These are phyloP conservation scores for Petrosia ficiformis DNA, from an alignment of 37 sponge, comb jelly and placozoan species.

Conservation along the genomic window DNA sequence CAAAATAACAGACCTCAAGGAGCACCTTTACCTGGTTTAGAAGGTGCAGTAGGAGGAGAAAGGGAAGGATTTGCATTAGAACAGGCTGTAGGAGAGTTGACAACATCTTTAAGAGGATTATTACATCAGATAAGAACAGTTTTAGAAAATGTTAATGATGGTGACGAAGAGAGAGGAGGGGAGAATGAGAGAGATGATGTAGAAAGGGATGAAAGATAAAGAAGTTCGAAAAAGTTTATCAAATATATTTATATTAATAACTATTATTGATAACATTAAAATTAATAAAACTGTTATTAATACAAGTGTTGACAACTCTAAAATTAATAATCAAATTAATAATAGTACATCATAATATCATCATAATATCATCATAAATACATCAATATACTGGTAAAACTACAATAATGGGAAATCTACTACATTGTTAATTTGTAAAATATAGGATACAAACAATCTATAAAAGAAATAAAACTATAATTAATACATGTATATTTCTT, in stretches of 20 bases:
- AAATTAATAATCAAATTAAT: too few relatives aligned
- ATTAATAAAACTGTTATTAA: too few relatives aligned
- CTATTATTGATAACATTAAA: too few relatives aligned
- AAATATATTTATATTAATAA: too few relatives aligned
- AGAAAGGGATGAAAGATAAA: too few relatives aligned
- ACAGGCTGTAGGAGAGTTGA: constrained; percentile 18
- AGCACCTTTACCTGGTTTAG: background rate
- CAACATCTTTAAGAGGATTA: constrained; percentile 12
- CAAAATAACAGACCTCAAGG: background rate
- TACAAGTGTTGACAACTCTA: too few relatives aligned
- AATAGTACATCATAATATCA: too few relatives aligned
- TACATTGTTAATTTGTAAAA: too few relatives aligned
- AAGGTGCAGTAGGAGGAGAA: constrained; percentile 23
- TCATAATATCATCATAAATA: too few relatives aligned
- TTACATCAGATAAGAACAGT: background rate
- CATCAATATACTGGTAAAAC: too few relatives aligned
- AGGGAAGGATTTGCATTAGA: constrained; percentile 36
- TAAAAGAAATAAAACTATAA: background rate
- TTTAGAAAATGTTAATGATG: background rate
- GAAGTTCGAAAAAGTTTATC: too few relatives aligned
- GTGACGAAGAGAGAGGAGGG: background rate
- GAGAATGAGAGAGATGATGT: background rate
- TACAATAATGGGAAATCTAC: too few relatives aligned
- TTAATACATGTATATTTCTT: background rate
- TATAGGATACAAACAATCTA: background rate